Percentiles rank a stretch among this genome's conserved stretches.
Evolutionary conservation across 2,888 invertebrate genomes (phyloP).

Genomic region (Drosophila multiciliata): DNA sequence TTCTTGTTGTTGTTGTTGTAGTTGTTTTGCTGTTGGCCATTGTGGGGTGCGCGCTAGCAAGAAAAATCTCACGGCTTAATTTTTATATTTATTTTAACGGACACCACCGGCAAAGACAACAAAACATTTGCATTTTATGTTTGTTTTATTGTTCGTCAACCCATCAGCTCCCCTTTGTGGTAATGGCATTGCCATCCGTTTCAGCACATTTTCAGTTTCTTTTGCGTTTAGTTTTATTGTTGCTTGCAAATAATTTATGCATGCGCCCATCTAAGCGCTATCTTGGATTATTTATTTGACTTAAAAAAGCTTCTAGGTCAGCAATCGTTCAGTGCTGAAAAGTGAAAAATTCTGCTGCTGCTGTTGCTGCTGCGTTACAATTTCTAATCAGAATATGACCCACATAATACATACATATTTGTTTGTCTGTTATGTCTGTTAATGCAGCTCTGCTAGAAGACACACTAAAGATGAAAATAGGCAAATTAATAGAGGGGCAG

Average conservation of each 20-base stretch:
- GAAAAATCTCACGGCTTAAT: constrained; percentile 79
- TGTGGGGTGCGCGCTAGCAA: constrained; percentile 60
- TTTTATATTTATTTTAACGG: constrained; percentile 73
- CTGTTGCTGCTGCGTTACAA: constrained; percentile 19
- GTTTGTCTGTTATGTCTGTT: background rate
- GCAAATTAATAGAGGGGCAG: background rate
- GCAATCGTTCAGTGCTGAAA: constrained; percentile 56
- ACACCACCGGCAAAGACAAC: constrained; percentile 41
- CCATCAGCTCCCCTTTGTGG: constrained; percentile 9
- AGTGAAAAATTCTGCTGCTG: constrained; percentile 61
- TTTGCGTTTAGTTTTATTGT: constrained; percentile 47
- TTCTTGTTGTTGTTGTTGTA: constrained; percentile 29
- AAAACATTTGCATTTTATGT: constrained; percentile 72
- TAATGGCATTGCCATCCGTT: constrained; percentile 62
- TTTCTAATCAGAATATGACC: constrained; percentile 44
- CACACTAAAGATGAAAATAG: background rate
- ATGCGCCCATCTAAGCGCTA: constrained; percentile 46
- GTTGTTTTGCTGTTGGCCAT: constrained; percentile 37
- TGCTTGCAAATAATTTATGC: constrained; percentile 74
- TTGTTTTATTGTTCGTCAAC: constrained; percentile 70
- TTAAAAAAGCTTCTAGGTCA: constrained; percentile 72
- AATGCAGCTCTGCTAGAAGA: constrained; percentile 14
- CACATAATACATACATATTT: constrained; percentile 23
- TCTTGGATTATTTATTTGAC: constrained; percentile 68
- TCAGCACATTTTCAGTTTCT: constrained; percentile 74